Evolutionary conservation across 2,113 vertebrate genomes (phyloP).

Genomic region (Pomatorhinus ruficollis): DNA sequence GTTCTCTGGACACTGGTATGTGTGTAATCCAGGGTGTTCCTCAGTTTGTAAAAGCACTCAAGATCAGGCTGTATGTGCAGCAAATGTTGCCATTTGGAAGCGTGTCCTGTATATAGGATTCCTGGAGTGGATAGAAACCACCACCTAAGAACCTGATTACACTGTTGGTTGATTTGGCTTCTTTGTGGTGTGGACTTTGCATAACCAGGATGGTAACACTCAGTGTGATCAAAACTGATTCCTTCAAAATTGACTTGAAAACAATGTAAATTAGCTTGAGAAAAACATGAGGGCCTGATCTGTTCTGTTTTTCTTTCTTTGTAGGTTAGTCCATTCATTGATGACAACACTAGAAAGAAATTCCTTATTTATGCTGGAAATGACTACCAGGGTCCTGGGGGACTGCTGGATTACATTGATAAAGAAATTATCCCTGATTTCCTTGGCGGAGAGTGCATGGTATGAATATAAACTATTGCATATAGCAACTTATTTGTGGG

Average conservation of each 20-base stretch:
- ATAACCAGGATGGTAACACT: neutral
- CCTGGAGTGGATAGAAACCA: neutral
- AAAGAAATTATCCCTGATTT: constrained; percentile 92
- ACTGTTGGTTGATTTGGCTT: neutral
- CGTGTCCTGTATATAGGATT: neutral
- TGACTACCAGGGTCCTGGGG: constrained; percentile 92
- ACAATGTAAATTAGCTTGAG: neutral
- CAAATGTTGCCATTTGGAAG: neutral
- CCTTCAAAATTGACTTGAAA: neutral
- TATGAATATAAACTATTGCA: constrained; percentile 57
- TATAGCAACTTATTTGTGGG: neutral
- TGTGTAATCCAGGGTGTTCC: neutral
- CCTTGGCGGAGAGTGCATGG: constrained; percentile 91
- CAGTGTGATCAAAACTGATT: neutral
- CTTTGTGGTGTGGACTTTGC: neutral
- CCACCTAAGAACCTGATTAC: neutral
- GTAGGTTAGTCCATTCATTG: constrained; percentile 95
- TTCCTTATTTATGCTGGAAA: constrained; percentile 97
- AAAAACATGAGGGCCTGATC: neutral
- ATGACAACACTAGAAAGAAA: constrained; percentile 96
- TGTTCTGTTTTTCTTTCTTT: neutral
- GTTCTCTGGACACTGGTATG: constrained; percentile 95
- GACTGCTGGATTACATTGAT: constrained; percentile 92
- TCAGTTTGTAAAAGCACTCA: neutral
- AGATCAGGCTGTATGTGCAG: neutral